Evolutionary conservation across 1,140 invertebrate genomes (phyloP).

Genomic region (Papilio dardanus): DNA sequence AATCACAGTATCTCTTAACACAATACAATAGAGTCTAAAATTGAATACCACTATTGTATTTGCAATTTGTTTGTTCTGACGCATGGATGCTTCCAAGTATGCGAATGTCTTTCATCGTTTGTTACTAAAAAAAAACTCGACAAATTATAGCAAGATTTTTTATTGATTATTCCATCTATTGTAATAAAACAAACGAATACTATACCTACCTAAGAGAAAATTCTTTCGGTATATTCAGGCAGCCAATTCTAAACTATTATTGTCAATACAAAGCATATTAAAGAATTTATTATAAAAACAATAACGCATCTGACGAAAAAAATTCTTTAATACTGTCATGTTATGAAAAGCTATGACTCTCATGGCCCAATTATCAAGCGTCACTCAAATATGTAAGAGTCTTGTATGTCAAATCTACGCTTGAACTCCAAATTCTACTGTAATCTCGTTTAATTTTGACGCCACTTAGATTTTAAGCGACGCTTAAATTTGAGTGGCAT

Average conservation of each 20-base stretch:
- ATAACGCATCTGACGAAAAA: too few relatives aligned
- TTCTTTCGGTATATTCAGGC: neutral
- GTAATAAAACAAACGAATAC: conserved; percentile 8
- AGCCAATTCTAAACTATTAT: neutral
- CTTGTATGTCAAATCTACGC: too few relatives aligned
- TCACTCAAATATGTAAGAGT: too few relatives aligned
- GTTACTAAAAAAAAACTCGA: conserved; percentile 25
- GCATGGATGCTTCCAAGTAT: conserved; percentile 35
- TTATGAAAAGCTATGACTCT: too few relatives aligned
- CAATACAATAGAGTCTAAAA: neutral
- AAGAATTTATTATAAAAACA: too few relatives aligned
- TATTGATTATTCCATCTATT: neutral
- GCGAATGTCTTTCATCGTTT: conserved; percentile 13
- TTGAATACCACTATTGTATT: neutral
- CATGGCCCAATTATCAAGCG: too few relatives aligned
- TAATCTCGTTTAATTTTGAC: too few relatives aligned
- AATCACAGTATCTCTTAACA: neutral
- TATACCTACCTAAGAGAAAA: neutral
- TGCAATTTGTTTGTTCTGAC: conserved; percentile 13
- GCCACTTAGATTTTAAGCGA: too few relatives aligned
- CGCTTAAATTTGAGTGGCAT: too few relatives aligned
- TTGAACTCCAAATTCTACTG: too few relatives aligned
- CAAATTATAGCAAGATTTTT: neutral
- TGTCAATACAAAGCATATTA: too few relatives aligned
- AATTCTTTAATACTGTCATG: too few relatives aligned